Evolutionary conservation across 2,888 invertebrate genomes (phyloP).

Genomic region (Polyommatus icarus): DNA sequence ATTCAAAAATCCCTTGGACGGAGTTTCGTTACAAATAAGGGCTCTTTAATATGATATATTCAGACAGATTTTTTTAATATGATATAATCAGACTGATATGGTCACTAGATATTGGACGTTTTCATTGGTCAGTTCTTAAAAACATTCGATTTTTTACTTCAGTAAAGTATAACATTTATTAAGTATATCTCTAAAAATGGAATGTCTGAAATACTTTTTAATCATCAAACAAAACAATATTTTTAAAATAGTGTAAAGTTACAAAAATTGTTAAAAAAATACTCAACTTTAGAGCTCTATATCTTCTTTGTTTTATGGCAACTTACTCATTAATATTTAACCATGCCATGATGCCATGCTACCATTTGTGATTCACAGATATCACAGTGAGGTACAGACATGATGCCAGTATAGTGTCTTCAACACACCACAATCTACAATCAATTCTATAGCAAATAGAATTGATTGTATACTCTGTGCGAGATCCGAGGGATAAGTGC

Average conservation of each 20-base stretch:
- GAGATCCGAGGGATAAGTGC: neutral
- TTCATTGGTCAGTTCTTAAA: neutral
- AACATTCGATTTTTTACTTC: neutral
- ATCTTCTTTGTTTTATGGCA: neutral
- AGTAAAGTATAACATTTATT: neutral
- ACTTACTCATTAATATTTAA: neutral
- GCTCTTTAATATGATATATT: slow-evolving; percentile 42
- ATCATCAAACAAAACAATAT: neutral
- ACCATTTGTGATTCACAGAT: no score
- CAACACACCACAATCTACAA: no score
- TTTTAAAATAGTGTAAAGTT: neutral
- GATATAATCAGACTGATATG: slow-evolving; percentile 22
- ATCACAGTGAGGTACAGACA: no score
- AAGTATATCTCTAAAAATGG: neutral
- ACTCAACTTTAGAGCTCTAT: neutral
- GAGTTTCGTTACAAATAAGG: slow-evolving; percentile 55
- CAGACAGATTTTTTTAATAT: slow-evolving; percentile 1
- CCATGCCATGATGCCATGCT: neutral
- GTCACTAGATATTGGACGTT: neutral
- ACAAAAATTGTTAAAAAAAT: neutral
- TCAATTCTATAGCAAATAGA: no score
- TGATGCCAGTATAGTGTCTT: no score
- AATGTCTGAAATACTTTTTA: neutral
- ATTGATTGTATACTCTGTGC: neutral
- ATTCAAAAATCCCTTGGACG: slow-evolving; percentile 44